Conservation (phyloP, 2,888 invertebrate genomes). For the Leucophenga maculata region DNA sequence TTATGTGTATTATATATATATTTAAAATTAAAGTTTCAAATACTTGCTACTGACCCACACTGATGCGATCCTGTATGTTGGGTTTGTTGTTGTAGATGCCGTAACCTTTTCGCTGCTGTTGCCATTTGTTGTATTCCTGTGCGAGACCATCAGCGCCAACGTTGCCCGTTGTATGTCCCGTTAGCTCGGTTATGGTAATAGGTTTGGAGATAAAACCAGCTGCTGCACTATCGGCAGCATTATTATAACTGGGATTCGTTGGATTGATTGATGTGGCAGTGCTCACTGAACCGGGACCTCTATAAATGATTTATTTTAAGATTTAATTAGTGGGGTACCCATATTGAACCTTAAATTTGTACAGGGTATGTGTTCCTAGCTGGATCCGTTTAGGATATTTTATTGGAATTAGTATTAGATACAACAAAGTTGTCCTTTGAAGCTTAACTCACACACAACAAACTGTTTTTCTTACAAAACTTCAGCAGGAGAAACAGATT, state of each 20-base stretch:
- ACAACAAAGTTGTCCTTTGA: no score
- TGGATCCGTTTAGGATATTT: no score
- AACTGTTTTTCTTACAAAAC: no score
- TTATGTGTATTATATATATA: not conserved
- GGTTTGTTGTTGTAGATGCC: conserved; percentile 4
- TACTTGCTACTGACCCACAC: conserved; percentile 57
- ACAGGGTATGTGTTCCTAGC: no score
- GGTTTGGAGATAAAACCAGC: conserved; percentile 41
- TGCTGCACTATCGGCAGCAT: conserved; percentile 27
- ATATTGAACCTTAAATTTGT: no score
- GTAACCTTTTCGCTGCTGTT: conserved; percentile 36
- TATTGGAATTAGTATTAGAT: no score
- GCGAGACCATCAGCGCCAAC: conserved; percentile 42
- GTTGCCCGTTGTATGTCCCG: conserved; percentile 35
- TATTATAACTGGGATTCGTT: not conserved
- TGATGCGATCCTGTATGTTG: conserved; percentile 60
- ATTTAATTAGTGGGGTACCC: not conserved
- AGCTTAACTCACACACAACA: no score
- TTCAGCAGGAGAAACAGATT: no score
- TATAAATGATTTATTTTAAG: conserved; percentile 14
- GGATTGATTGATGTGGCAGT: no score
- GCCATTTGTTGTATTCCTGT: conserved; percentile 59
- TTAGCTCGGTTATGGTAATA: conserved; percentile 43
- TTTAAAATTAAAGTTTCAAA: not conserved
- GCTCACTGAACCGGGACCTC: conserved; percentile 54